phyloP scores from a whole-genome alignment of 2,888 invertebrate species.

The Clepsis dumicolana region DNA sequence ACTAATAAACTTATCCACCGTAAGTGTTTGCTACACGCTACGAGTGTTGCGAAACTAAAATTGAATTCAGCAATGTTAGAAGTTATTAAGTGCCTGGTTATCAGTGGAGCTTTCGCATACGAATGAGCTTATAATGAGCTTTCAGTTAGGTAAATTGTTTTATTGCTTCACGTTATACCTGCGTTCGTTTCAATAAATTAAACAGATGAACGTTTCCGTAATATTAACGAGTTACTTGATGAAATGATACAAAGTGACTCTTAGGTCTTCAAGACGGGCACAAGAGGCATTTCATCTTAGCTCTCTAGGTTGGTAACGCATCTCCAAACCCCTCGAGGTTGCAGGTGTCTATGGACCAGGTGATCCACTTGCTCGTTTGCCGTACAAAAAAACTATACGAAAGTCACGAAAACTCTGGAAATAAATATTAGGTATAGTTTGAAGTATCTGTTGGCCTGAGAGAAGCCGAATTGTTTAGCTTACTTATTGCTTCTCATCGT shows the following conservation, averaged over 20 bases:
- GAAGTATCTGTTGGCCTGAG: no score
- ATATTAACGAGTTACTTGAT: conserved; percentile 31
- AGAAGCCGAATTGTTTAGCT: no score
- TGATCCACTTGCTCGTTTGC: no score
- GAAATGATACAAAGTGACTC: background rate
- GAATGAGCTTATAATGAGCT: conserved; percentile 4
- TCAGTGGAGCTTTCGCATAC: conserved; percentile 26
- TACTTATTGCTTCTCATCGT: no score
- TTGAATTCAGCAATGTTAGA: conserved; percentile 16
- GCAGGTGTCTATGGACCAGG: no score
- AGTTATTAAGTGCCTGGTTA: conserved; percentile 30
- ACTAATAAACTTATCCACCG: background rate
- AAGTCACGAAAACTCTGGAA: no score
- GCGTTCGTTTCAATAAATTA: conserved; percentile 22
- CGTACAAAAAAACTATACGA: no score
- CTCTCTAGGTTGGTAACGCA: no score
- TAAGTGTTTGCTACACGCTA: background rate
- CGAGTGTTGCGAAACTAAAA: conserved; percentile 16
- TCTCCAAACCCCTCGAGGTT: no score
- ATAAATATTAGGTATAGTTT: no score
- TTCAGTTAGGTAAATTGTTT: conserved; percentile 29
- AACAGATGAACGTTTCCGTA: conserved; percentile 20
- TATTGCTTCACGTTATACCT: conserved; percentile 9
- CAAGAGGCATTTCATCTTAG: no score
- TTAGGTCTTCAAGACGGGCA: no score